phyloP scores from a whole-genome alignment of 92 coral and sea anemone genomes.

The Montipora capitata region DNA sequence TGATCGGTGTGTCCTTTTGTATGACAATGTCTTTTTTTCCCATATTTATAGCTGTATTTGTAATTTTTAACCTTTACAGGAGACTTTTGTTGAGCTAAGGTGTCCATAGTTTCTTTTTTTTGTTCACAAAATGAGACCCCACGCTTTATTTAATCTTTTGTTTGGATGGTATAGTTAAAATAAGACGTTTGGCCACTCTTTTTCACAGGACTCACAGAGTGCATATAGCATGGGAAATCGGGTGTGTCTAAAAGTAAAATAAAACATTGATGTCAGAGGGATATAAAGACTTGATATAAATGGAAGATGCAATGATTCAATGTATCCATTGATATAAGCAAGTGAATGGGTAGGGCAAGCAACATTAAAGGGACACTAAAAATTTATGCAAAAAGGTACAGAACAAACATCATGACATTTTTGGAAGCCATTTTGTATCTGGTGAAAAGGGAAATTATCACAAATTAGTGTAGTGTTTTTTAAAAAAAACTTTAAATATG shows the following conservation, averaged over 20 bases:
- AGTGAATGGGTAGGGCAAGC: constrained; percentile 52
- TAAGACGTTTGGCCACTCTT: constrained; percentile 23
- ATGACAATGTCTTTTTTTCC: constrained; percentile 44
- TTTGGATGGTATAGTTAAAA: constrained; percentile 46
- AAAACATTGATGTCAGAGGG: constrained; percentile 32
- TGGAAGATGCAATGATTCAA: constrained; percentile 57
- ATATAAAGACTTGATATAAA: constrained; percentile 55
- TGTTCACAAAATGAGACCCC: constrained; percentile 31
- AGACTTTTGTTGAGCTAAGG: constrained; percentile 56
- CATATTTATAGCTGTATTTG: constrained; percentile 43
- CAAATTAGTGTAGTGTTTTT: constrained; percentile 46
- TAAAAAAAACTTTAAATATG: too few species aligned
- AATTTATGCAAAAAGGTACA: constrained; percentile 40
- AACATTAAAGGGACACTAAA: constrained; percentile 38
- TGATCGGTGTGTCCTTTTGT: constrained; percentile 50
- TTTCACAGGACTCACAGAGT: constrained; percentile 27
- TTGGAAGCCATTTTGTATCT: constrained; percentile 50
- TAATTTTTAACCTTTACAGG: constrained; percentile 60
- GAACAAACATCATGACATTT: constrained; percentile 49
- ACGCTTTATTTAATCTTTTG: constrained; percentile 10
- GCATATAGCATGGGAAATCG: constrained; percentile 13
- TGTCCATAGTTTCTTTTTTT: constrained; percentile 46
- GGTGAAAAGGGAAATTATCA: constrained; percentile 52
- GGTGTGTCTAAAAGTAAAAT: constrained; percentile 3
- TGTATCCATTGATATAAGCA: constrained; percentile 49